Evolutionary conservation across 2,113 vertebrate genomes (phyloP).

Genomic region (Scomber japonicus): DNA sequence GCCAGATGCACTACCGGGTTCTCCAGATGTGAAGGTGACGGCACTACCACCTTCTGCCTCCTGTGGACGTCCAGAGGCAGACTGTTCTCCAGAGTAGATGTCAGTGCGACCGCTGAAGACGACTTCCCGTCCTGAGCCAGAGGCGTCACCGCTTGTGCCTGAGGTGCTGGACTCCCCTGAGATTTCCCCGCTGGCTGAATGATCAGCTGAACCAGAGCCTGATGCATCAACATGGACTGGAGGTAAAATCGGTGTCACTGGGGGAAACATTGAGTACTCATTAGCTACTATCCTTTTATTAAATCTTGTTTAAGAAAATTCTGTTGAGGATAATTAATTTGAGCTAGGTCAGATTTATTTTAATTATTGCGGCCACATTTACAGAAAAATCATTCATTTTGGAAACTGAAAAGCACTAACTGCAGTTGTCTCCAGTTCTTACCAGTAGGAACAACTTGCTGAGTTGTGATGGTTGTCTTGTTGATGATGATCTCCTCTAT

Average conservation of each 20-base stretch:
- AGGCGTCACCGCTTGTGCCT: conserved; percentile 59
- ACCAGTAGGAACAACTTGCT: conserved; percentile 51
- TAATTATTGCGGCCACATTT: neutral
- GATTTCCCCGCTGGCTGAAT: conserved; percentile 75
- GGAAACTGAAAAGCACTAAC: no score
- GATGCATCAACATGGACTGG: conserved; percentile 70
- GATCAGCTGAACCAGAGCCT: conserved; percentile 70
- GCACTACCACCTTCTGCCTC: conserved; percentile 69
- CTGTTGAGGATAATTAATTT: no score
- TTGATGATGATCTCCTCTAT: conserved; percentile 59
- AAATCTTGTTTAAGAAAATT: neutral
- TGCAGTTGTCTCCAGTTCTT: conserved; percentile 13
- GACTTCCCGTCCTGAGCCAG: conserved; percentile 68
- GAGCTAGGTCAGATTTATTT: no score
- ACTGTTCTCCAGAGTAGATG: conserved; percentile 63
- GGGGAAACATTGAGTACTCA: conserved; percentile 29
- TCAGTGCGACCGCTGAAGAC: conserved; percentile 51
- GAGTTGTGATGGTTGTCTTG: conserved; percentile 27
- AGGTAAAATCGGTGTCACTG: conserved; percentile 82
- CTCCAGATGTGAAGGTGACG: conserved; percentile 56
- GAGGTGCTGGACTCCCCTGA: conserved; percentile 63
- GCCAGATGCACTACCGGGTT: conserved; percentile 65
- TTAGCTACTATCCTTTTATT: neutral
- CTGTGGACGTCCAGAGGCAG: conserved; percentile 60
- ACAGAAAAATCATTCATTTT: no score